A percentile compares a stretch with the other conserved stretches of the same genome.
Evolutionary conservation across 2,113 vertebrate genomes (phyloP).

Genomic region (Dinomys branickii): DNA sequence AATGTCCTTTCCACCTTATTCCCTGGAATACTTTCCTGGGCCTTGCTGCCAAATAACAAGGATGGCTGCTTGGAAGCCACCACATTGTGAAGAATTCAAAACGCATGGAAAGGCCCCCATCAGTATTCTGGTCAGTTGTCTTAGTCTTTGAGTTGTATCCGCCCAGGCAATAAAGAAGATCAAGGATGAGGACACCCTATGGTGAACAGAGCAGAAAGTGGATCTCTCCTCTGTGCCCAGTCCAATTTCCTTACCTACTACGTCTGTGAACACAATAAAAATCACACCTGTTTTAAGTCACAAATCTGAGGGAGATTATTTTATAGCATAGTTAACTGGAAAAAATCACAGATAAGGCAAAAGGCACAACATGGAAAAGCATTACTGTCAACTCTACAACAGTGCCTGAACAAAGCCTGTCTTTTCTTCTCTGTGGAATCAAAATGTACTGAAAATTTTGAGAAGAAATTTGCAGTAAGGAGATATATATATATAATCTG

Average conservation of each 20-base stretch:
- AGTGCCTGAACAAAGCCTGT: neutral
- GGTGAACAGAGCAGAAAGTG: neutral
- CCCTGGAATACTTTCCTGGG: neutral
- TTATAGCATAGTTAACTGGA: neutral
- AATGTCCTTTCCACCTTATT: neutral
- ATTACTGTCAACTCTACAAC: neutral
- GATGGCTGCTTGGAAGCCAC: neutral
- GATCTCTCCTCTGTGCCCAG: neutral
- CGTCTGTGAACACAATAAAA: neutral
- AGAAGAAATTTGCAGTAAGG: neutral
- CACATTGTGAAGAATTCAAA: neutral
- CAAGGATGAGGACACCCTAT: neutral
- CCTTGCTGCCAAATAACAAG: neutral
- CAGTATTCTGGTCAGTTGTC: neutral
- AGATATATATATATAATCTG: too few species aligned
- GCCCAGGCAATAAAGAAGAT: neutral
- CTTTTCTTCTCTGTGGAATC: neutral
- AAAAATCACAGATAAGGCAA: slow-evolving; percentile 16
- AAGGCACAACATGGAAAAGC: neutral
- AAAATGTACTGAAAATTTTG: neutral
- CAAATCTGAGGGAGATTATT: neutral
- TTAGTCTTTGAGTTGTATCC: neutral
- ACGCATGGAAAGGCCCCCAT: too few species aligned
- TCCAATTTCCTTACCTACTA: neutral
- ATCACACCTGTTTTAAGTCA: neutral